Percentiles rank a stretch among this genome's conserved stretches.
phyloP scores from a whole-genome alignment of 2,113 vertebrate genomes.

The Ramphastos sulfuratus region DNA sequence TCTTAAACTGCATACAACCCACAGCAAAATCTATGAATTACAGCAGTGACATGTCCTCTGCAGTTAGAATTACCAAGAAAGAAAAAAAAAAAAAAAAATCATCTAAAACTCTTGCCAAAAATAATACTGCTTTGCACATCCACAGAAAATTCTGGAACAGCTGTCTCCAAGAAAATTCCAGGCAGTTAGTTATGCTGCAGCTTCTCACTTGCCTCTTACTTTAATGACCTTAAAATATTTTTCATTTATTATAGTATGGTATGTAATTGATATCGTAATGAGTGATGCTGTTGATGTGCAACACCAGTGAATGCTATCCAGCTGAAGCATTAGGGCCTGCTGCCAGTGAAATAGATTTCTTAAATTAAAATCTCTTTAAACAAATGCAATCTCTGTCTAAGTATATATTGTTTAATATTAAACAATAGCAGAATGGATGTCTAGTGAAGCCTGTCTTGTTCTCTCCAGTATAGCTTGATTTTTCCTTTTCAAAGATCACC shows the following conservation, averaged over 20 bases:
- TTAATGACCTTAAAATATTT: not conserved
- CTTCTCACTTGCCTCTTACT: not conserved
- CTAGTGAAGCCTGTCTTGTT: not conserved
- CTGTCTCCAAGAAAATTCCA: not conserved
- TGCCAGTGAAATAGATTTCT: conserved; percentile 22
- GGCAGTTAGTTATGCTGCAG: not conserved
- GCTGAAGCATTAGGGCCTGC: conserved; percentile 20
- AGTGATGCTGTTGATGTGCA: not conserved
- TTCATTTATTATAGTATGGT: not conserved
- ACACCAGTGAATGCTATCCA: conserved; percentile 10
- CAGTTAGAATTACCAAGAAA: not conserved
- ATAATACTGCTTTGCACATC: not conserved
- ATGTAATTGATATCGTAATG: not conserved
- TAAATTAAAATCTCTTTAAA: conserved; percentile 49
- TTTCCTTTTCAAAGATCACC: not conserved
- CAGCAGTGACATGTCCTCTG: not conserved
- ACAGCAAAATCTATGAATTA: not conserved
- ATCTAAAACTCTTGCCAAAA: not conserved
- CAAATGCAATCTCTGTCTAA: conserved; percentile 2
- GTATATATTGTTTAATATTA: not conserved
- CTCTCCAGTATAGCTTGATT: not conserved
- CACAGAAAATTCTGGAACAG: not conserved
- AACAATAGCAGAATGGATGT: not conserved
- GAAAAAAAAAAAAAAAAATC: too few species aligned
- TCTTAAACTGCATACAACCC: not conserved